Conservation (phyloP, 1,140 invertebrate species). For the Drosophila willistoni region DNA sequence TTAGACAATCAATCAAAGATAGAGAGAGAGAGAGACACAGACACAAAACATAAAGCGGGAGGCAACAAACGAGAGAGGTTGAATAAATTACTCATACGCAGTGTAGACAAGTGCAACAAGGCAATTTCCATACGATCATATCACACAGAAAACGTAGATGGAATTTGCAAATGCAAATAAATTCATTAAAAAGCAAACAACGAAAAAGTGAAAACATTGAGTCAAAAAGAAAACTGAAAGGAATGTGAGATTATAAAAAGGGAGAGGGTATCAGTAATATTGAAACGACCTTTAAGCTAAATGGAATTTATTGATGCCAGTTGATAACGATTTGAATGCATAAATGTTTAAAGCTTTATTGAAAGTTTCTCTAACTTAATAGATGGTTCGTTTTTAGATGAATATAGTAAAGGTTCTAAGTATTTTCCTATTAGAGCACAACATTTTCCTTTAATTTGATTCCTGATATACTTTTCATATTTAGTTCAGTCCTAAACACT, state of each 20-base stretch:
- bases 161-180: slow-evolving; percentile 64
- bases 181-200: slow-evolving; percentile 60
- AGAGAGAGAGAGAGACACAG: too few relatives aligned
- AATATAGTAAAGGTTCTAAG: too few relatives aligned
- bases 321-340: too few relatives aligned
- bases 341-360: too few relatives aligned
- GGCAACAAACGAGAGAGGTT: neutral
- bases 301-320: too few relatives aligned
- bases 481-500: neutral
- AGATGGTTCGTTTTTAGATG: too few relatives aligned
- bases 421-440: too few relatives aligned
- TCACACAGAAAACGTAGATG: slow-evolving; percentile 29
- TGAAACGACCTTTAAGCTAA: neutral
- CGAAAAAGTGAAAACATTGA: slow-evolving; percentile 43
- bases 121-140: slow-evolving; percentile 15
- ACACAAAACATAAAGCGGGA: slow-evolving; percentile 18
- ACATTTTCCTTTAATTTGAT: too few relatives aligned
- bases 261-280: neutral
- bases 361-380: too few relatives aligned
- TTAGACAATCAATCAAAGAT: slow-evolving; percentile 53
- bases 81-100: slow-evolving; percentile 57
- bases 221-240: slow-evolving; percentile 14
- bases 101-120: slow-evolving; percentile 47
- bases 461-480: neutral
- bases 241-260: neutral